Base-by-base conservation (phyloP, 2,888 invertebrate species). In the Erebia palarica region DNA sequence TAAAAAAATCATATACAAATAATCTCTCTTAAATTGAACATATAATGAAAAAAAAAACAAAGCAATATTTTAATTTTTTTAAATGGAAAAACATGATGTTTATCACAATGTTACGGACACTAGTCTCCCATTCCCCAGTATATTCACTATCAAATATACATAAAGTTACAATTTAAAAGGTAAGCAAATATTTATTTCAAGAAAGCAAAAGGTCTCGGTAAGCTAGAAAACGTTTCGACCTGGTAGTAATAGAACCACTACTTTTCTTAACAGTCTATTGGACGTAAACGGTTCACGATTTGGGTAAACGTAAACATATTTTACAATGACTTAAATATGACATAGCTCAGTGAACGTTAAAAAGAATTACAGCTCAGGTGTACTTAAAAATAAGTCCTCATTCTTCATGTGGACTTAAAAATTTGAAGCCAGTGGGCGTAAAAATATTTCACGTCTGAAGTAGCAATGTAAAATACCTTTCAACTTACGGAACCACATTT, bases 41-140 rank as follows among this genome's bases (percentile, higher is more conserved):
- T 87, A 89, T 82, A 76, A 86, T 84, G 83, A 88, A 86, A 86
- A 89, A 87, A 84, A 82, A 87, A 83, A 82, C 86, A 82, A 88
- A 90, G 89, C 83, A 83, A 87, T 86, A 83, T 83, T 84, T 86
- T n/a, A 67, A 60, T 68, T 61, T 68, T 68, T 89, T 86, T 86
- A 80, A 88, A 90, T 90, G 92, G 90, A 92, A 89, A 89, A 89
- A 87, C 88, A 86, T 89, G 85, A 89, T 86, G 89, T 89, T 89
- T 92, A 93, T 93, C 92, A 93, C 92, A 93, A 92, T 88, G 88
- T 91, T 91, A 92, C 87, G 90, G 92, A 91, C 88, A 87, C 87
- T 83, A 85, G 83, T 85, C 84, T 89, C 18, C 55, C 55, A 18
- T 55, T 55, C 89, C 87, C 84, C 88, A 87, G 89, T 88, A 87